These are phyloP conservation scores for Proteles cristata DNA, from an alignment of 2,113 vertebrate genomes.

Conservation along the genomic window DNA sequence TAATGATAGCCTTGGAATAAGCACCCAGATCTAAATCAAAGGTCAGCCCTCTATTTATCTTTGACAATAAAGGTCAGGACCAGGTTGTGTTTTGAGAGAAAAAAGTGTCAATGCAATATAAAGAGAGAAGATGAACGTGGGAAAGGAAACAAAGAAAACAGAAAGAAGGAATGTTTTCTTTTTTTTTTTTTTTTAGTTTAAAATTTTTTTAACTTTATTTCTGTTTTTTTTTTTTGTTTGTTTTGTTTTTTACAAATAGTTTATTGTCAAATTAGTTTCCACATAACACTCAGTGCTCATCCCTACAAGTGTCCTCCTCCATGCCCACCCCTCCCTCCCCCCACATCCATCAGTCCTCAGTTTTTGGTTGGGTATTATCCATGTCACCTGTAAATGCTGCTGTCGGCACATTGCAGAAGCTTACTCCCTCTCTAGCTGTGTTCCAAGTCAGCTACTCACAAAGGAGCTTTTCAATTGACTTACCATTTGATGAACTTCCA, in stretches of 20 bases:
- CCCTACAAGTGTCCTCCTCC: too few species aligned
- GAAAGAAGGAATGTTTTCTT: background rate
- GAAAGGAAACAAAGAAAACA: background rate
- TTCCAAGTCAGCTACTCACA: background rate
- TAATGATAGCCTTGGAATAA: background rate
- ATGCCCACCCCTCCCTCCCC: too few species aligned
- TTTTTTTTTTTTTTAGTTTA: too few species aligned
- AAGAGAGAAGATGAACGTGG: background rate
- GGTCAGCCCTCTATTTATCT: background rate
- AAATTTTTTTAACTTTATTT: too few species aligned
- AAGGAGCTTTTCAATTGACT: background rate
- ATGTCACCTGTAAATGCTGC: background rate
- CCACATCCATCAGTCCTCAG: too few species aligned
- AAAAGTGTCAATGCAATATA: background rate
- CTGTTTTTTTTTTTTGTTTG: too few species aligned
- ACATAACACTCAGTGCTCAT: too few species aligned
- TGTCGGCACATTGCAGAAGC: background rate
- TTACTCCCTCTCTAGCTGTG: background rate
- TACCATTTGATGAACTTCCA: background rate
- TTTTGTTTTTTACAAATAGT: too few species aligned
- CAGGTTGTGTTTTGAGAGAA: background rate
- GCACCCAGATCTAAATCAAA: background rate
- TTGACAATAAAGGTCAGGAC: background rate
- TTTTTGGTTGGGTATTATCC: background rate
- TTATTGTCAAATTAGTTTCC: too few species aligned